These are phyloP conservation scores for Heliconius hewitsoni DNA, from an alignment of 1,140 invertebrate genomes.

Conservation along the genomic window DNA sequence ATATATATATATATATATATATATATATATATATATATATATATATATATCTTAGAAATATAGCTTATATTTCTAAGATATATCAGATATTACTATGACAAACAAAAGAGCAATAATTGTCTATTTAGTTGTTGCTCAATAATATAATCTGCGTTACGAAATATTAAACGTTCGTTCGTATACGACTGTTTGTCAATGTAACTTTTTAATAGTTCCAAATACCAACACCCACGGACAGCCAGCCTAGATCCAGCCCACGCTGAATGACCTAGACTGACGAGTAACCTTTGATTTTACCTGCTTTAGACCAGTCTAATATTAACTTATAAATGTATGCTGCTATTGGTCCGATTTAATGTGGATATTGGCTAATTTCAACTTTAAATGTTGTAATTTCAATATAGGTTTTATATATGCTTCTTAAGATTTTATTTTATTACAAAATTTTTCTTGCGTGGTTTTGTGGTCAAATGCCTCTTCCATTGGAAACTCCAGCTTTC, in stretches of 20 bases:
- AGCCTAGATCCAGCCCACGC: conserved; percentile 38
- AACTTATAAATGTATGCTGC: conserved; percentile 14
- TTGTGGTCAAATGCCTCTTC: too few species aligned
- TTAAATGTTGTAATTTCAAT: background rate
- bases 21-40: too few species aligned
- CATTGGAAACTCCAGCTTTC: too few species aligned
- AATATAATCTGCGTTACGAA: conserved; percentile 12
- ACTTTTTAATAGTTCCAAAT: conserved; percentile 20
- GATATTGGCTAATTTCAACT: background rate
- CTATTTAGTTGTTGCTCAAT: background rate
- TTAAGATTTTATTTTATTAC: background rate
- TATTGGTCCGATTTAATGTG: background rate
- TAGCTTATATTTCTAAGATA: background rate
- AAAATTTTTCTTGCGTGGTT: background rate
- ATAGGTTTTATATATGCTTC: background rate
- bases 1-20: too few species aligned
- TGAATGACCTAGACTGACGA: conserved; percentile 43
- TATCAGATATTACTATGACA: background rate
- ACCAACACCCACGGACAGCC: conserved; percentile 14
- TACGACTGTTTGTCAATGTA: background rate
- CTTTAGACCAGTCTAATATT: conserved; percentile 35
- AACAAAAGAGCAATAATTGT: background rate
- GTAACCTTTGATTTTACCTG: conserved; percentile 41
- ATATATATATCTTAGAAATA: too few species aligned
- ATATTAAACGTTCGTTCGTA: background rate